Evolutionary conservation across 2,888 invertebrate genomes (phyloP).

Genomic region (Nephrotoma appendiculata): DNA sequence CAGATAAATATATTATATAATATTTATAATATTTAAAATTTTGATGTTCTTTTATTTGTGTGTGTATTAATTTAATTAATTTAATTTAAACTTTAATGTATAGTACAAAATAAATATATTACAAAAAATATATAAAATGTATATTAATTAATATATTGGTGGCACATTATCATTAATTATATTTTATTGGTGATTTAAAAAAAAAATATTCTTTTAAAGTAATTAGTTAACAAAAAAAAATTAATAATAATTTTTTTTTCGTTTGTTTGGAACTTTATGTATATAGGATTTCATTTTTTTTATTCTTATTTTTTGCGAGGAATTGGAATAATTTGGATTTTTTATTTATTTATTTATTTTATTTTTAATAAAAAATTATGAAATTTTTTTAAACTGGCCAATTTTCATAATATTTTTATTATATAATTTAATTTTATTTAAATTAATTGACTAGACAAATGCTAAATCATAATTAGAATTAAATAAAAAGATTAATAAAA

Average conservation of each 20-base stretch:
- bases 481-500: background rate
- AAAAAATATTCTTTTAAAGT: background rate
- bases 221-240: background rate
- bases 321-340: background rate
- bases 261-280: background rate
- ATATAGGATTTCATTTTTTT: background rate
- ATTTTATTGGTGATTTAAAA: background rate
- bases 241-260: background rate
- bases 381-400: background rate
- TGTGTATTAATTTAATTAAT: background rate
- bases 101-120: background rate
- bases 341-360: background rate
- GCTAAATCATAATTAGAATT: background rate
- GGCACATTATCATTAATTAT: background rate
- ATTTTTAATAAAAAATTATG: background rate
- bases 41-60: background rate
- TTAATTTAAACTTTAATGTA: background rate
- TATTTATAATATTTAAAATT: background rate
- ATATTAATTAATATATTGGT: background rate
- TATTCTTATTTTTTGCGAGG: background rate
- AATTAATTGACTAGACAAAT: background rate
- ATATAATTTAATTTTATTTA: background rate
- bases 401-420: background rate
- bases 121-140: background rate
- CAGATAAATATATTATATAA: background rate